Evolutionary conservation across 2,797 vertebrate genomes (phyloP).

Genomic region (Selene dorsalis): DNA sequence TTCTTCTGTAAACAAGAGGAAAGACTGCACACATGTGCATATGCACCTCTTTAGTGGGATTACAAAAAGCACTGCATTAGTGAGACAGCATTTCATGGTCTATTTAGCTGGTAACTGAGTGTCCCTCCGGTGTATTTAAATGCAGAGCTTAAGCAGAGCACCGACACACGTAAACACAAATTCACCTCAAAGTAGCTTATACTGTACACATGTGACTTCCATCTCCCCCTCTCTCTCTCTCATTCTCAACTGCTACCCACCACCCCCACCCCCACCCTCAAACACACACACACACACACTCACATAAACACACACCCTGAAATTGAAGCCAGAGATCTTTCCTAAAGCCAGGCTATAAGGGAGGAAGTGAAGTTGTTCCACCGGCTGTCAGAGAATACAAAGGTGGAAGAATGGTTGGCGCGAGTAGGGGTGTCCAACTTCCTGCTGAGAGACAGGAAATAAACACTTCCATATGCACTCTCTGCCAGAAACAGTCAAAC

Average conservation of each 20-base stretch:
- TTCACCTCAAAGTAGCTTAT: constrained; percentile 47
- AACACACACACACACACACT: neutral
- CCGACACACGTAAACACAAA: constrained; percentile 37
- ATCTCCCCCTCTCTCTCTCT: neutral
- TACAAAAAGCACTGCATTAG: constrained; percentile 49
- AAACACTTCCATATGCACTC: constrained; percentile 79
- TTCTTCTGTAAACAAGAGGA: constrained; percentile 52
- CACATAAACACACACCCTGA: constrained; percentile 42
- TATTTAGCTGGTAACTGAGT: constrained; percentile 54
- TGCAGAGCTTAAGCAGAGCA: constrained; percentile 45
- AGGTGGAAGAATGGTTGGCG: constrained; percentile 61
- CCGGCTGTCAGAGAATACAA: constrained; percentile 69
- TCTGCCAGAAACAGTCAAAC: constrained; percentile 46
- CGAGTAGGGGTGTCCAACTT: constrained; percentile 62
- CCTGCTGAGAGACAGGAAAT: constrained; percentile 78
- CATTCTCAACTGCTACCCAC: neutral
- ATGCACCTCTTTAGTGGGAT: constrained; percentile 48
- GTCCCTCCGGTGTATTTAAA: constrained; percentile 55
- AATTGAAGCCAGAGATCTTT: constrained; percentile 68
- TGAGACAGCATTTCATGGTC: constrained; percentile 59
- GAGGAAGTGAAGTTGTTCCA: constrained; percentile 67
- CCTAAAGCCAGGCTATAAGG: constrained; percentile 37
- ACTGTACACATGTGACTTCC: constrained; percentile 41
- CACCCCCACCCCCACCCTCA: neutral
- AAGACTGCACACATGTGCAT: constrained; percentile 37